A percentile compares a stretch with the other conserved stretches of the same genome.
These are phyloP conservation scores for Corythornis cristatus DNA, from an alignment of 2,113 vertebrate species.

Conservation along the genomic window DNA sequence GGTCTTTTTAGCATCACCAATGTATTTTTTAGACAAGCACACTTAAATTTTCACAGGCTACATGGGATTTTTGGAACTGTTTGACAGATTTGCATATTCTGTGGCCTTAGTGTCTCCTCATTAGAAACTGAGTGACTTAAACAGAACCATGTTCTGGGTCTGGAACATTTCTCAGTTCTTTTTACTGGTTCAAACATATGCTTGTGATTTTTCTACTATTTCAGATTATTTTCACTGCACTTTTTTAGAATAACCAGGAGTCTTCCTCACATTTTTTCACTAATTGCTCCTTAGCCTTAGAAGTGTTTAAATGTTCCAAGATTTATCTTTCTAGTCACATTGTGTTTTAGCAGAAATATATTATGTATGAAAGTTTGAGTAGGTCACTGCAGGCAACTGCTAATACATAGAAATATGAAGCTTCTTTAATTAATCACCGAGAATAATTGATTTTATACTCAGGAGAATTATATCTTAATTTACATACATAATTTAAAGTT, in stretches of 20 bases:
- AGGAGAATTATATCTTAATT: not conserved
- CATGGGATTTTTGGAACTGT: not conserved
- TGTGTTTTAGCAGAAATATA: not conserved
- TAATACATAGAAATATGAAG: not conserved
- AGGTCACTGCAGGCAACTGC: not conserved
- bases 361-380: not conserved
- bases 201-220: not conserved
- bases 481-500: not conserved
- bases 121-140: not conserved
- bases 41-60: not conserved
- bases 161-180: not conserved
- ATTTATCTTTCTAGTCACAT: not conserved
- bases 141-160: not conserved
- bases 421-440: not conserved
- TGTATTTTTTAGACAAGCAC: not conserved
- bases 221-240: not conserved
- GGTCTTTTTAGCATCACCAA: not conserved
- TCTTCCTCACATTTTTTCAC: not conserved
- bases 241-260: not conserved
- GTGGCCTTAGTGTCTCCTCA: not conserved
- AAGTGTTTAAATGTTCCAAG: not conserved
- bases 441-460: conserved; percentile 1
- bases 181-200: not conserved
- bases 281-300: not conserved
- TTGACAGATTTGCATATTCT: not conserved